A percentile compares a stretch with the other conserved stretches of the same genome.
phyloP scores from a whole-genome alignment of 2,113 vertebrate genomes.

The Rhabdomys dilectus region DNA sequence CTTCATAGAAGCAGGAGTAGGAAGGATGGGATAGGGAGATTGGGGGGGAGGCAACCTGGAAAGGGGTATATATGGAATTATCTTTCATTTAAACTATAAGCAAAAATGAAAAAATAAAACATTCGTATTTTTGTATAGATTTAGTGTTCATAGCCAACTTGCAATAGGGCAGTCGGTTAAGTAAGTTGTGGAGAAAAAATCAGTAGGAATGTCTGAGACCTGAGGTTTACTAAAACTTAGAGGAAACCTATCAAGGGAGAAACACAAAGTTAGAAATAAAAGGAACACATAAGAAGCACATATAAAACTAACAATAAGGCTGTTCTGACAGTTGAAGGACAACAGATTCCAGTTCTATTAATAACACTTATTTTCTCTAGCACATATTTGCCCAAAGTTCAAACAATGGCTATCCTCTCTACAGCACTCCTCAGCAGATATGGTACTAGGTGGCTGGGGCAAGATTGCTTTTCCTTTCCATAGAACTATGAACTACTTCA shows the following conservation, averaged over 20 bases:
- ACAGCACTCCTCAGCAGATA: neutral
- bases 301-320: neutral
- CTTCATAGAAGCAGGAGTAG: too few relatives aligned
- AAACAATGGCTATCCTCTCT: too few relatives aligned
- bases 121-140: neutral
- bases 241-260: neutral
- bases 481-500: neutral
- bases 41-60: too few relatives aligned
- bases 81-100: neutral
- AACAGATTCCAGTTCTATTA: neutral
- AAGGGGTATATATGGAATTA: too few relatives aligned
- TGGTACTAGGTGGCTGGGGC: neutral
- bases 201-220: neutral
- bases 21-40: too few relatives aligned
- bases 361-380: neutral
- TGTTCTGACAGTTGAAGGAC: too few relatives aligned
- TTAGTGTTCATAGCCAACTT: neutral
- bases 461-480: neutral
- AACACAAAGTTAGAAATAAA: neutral
- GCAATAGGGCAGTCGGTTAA: neutral
- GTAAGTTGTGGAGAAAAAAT: neutral
- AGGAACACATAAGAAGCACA: neutral
- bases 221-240: neutral
- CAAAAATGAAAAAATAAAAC: neutral
- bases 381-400: too few relatives aligned